Base-by-base conservation (phyloP, 2,888 invertebrate genomes). In the Thelaira solivaga region DNA sequence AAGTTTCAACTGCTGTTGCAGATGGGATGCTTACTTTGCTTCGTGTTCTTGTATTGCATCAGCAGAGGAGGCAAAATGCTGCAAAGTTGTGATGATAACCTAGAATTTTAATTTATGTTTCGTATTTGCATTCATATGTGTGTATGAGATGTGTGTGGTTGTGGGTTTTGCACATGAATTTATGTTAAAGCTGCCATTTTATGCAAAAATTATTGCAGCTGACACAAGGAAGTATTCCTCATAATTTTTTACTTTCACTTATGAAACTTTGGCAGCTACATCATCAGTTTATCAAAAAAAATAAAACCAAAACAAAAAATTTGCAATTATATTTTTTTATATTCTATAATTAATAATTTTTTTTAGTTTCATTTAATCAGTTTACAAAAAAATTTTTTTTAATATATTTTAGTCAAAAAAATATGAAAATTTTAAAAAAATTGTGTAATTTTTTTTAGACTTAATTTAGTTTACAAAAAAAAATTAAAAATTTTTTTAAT, bases 31-130 rank as follows among this genome's bases (percentile, higher is more conserved):
- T 22, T 51, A 22, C n/a, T n/a, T 34, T n/a, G 26, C 4, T 26
- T 26, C 26, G 26, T 26, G 4, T 4, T 4, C 6, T 39, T 20
- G 1, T 26, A 22, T 22, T 29, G 57, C 57, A 57, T 20, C 18
- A 39, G 47, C n/a, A n/a, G n/a, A n/a, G n/a, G n/a, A 6, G 41
- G 29, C 36, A 26, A 69, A 69, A 24, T 47, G 47, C 36, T 77
- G 55, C 24, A 62, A 64, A 61, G 61, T 74, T 69, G 74, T 78
- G 65, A 74, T 69, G 78, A 74, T 78, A 78, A 78, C 78, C 78
- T 65, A 78, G 65, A 78, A 78, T 78, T 74, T 55, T 36, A 36
- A 61, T 61, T 61, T 45, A 49, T 64, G 39, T 22, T 67, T 71
- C 51, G 36, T 41, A 61, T 59, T 47, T 51, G 57, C 71, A 55